Percentiles rank a stretch among this genome's conserved stretches.
These are phyloP conservation scores for Kryptolebias ocellatus DNA, from an alignment of 2,797 vertebrate species.

Conservation along the genomic window DNA sequence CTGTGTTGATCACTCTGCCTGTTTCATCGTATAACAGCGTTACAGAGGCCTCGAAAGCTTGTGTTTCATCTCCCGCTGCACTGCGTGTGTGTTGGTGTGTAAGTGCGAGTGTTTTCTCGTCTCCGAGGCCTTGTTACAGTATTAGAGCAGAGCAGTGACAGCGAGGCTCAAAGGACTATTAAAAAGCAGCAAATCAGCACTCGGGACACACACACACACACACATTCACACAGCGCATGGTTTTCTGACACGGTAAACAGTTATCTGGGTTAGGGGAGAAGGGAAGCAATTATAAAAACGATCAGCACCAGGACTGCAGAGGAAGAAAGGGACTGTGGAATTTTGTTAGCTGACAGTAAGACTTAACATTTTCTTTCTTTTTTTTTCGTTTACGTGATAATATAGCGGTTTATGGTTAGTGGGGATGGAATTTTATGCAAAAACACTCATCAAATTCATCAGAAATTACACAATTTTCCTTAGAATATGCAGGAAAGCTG, in stretches of 20 bases:
- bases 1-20: constrained; percentile 22
- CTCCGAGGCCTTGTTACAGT: constrained; percentile 61
- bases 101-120: constrained; percentile 32
- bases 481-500: too few relatives aligned
- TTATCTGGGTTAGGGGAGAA: constrained; percentile 55
- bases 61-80: constrained; percentile 30
- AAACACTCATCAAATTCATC: too few relatives aligned
- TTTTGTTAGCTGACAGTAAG: constrained; percentile 11
- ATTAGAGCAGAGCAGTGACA: constrained; percentile 64
- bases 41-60: constrained; percentile 32
- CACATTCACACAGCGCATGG: neutral
- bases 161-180: constrained; percentile 52
- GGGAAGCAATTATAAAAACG: constrained; percentile 32
- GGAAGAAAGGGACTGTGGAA: neutral
- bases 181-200: constrained; percentile 48
- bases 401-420: too few relatives aligned
- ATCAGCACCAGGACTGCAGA: neutral
- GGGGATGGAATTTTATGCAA: too few relatives aligned
- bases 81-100: constrained; percentile 25
- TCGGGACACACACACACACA: constrained; percentile 23
- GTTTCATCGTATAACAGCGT: constrained; percentile 47
- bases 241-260: constrained; percentile 50
- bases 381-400: too few relatives aligned
- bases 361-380: constrained; percentile 4
- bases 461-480: too few relatives aligned